A percentile compares a stretch with the other conserved stretches of the same genome.
These are phyloP conservation scores for Sinotaia quadrata DNA, from an alignment of 2,888 invertebrate species.

Conservation along the genomic window DNA sequence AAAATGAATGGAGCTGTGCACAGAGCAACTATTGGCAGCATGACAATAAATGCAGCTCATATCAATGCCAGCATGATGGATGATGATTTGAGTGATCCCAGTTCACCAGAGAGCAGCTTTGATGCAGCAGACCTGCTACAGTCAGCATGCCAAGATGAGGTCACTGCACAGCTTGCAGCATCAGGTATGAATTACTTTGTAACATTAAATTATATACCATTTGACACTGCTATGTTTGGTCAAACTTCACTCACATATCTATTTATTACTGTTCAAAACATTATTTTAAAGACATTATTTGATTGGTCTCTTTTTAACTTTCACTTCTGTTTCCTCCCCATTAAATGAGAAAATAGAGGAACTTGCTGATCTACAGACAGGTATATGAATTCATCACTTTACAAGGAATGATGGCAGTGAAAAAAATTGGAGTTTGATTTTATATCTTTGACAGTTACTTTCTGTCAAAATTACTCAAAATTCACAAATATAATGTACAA, in stretches of 20 bases:
- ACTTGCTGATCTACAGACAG: no score
- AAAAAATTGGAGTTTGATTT: no score
- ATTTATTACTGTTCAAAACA: background rate
- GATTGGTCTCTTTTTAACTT: no score
- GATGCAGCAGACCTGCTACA: slow-evolving; percentile 88
- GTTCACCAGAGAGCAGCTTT: slow-evolving; percentile 72
- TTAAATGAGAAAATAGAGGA: no score
- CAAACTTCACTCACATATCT: background rate
- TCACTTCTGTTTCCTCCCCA: no score
- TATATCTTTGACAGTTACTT: no score
- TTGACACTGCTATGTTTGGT: background rate
- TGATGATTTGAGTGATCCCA: slow-evolving; percentile 70
- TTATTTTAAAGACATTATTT: no score
- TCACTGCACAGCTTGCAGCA: slow-evolving; percentile 95
- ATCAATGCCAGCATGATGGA: slow-evolving; percentile 63
- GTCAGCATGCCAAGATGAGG: slow-evolving; percentile 90
- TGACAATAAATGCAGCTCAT: slow-evolving; percentile 41
- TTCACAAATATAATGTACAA: no score
- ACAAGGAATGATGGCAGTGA: no score
- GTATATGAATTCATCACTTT: no score
- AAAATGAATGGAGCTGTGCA: slow-evolving; percentile 34
- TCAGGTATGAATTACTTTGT: slow-evolving; percentile 79
- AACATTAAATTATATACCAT: background rate
- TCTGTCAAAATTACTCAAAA: no score
- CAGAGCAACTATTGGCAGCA: slow-evolving; percentile 33